A percentile compares a stretch with the other conserved stretches of the same genome.
Evolutionary conservation across 2,797 vertebrate genomes (phyloP).

Genomic region (Peromyscus attwateri): DNA sequence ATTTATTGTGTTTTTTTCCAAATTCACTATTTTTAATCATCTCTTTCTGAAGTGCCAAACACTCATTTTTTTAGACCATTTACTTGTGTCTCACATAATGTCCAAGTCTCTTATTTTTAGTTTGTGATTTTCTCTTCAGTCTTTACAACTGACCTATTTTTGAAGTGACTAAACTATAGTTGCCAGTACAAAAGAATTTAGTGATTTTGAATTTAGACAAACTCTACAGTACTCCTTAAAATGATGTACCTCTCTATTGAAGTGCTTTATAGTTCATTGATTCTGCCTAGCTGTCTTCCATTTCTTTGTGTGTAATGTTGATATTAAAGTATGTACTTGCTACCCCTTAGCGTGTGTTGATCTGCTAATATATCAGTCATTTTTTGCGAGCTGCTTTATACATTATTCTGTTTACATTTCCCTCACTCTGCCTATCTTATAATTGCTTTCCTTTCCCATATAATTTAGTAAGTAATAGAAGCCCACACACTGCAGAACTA

Average conservation of each 20-base stretch:
- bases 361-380: background rate
- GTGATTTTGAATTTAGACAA: background rate
- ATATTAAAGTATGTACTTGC: background rate
- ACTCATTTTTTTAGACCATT: background rate
- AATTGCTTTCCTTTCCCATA: background rate
- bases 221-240: background rate
- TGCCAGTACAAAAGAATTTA: background rate
- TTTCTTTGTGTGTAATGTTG: background rate
- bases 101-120: background rate
- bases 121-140: background rate
- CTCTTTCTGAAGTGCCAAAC: no score
- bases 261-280: background rate
- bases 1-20: background rate
- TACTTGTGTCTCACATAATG: background rate
- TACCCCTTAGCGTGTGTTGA: no score
- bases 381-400: background rate
- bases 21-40: background rate
- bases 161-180: background rate
- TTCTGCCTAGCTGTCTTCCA: background rate
- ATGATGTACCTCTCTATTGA: no score
- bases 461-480: background rate
- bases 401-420: background rate
- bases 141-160: background rate
- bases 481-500: background rate
- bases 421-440: background rate